Base-by-base conservation (phyloP, 2,113 vertebrate species). In the Thunnus thynnus region DNA sequence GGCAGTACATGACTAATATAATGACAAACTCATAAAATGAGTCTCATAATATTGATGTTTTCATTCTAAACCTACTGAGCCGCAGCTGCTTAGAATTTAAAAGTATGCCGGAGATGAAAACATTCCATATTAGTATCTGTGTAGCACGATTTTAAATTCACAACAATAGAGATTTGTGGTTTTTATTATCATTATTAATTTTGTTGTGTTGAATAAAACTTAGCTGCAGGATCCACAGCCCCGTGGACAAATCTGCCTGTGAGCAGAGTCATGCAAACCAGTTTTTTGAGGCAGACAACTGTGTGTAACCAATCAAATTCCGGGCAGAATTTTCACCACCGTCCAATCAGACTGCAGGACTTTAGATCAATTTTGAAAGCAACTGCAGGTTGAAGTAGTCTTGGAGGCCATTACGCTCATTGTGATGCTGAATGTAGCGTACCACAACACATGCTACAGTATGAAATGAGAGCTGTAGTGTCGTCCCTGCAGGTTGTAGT, bases 201-300 rank as follows among this genome's bases (percentile, higher is more conserved):
- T 56, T 50, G 82, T 36, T 12, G 22, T 11, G 4, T 12, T 52
- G 46, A 14, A 50, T 61, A 2, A 25, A 71, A 55, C 64, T 48
- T 30, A 36, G 63, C 58, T 32, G 57, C 7, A 55, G 25, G 74
- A 58, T 13, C 60, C 20, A 3, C n/a, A 54, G 48, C 41, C 16
- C 61, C 46, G 48, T 25, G 61, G 72, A 70, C 63, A 84, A 78
- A 74, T 87, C 81, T 87, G 77, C 75, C 70, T 30, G 78, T 76
- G 66, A 82, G 74, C 78, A 83, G 79, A 81, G 62, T 52, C 73
- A 52, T 13, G 20, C 62, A 16, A 46, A 77, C 17, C 67, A 32
- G 30, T 20, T 69, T 71, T 64, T 27, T 18, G 32, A 47, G 54
- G 55, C 36, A 67, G 32, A 47, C 79, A 58, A 67, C 71, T 50